Evolutionary conservation across 2,888 invertebrate species (phyloP).

Genomic region (Lapara coniferarum): DNA sequence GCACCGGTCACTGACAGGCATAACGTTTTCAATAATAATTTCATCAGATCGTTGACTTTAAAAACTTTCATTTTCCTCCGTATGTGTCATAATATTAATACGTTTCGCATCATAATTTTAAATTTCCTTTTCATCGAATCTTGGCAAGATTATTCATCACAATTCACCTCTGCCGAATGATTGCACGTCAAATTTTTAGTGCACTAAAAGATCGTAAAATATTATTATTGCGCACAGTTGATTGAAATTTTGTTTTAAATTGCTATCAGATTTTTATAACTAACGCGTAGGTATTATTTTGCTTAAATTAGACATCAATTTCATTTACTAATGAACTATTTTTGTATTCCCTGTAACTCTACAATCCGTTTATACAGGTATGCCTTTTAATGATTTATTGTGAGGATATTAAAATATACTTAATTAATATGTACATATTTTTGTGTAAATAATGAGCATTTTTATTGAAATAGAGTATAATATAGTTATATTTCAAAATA

Average conservation of each 20-base stretch:
- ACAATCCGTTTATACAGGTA: too few species aligned
- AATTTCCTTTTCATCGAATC: not conserved
- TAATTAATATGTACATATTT: too few species aligned
- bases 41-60: slow-evolving; percentile 19
- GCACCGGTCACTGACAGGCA: slow-evolving; percentile 15
- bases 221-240: slow-evolving; percentile 10
- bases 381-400: too few species aligned
- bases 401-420: too few species aligned
- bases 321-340: not conserved
- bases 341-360: not conserved
- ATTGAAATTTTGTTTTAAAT: slow-evolving; percentile 12
- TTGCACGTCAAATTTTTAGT: not conserved
- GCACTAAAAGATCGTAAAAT: slow-evolving; percentile 18
- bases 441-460: too few species aligned
- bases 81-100: slow-evolving; percentile 11
- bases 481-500: too few species aligned
- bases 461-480: too few species aligned
- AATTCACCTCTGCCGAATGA: not conserved
- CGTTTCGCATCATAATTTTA: not conserved
- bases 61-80: not conserved
- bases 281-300: not conserved
- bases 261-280: slow-evolving; percentile 13
- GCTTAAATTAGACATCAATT: not conserved
- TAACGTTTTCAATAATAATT: slow-evolving; percentile 14
- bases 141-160: slow-evolving; percentile 3